phyloP scores from a whole-genome alignment of 2,888 invertebrate genomes.

The Conistra vaccinii region DNA sequence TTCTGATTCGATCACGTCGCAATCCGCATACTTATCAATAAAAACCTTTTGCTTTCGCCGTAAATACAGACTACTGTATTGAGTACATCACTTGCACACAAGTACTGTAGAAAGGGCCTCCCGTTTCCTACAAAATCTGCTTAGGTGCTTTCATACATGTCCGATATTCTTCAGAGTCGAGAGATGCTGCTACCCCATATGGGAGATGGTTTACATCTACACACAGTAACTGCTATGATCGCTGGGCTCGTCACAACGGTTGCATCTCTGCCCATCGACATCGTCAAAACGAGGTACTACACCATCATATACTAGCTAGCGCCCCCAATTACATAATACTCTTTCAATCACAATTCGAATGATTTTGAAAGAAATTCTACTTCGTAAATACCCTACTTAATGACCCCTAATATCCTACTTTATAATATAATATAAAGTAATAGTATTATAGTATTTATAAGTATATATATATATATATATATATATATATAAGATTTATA shows the following conservation, averaged over 20 bases:
- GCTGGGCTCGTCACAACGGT: slow-evolving; percentile 98
- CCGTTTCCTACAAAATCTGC: neutral
- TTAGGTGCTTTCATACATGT: neutral
- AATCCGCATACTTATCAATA: neutral
- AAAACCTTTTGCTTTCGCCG: neutral
- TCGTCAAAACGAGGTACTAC: slow-evolving; percentile 97
- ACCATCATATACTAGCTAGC: neutral
- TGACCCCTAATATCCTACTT: no score
- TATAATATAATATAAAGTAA: no score
- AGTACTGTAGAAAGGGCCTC: neutral
- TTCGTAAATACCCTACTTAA: no score
- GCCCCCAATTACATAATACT: no score
- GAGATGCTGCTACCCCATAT: slow-evolving; percentile 90
- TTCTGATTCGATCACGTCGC: no score
- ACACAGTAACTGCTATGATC: slow-evolving; percentile 98
- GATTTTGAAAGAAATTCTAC: neutral
- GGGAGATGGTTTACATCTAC: slow-evolving; percentile 94
- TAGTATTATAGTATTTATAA: no score
- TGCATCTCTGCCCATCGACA: slow-evolving; percentile 99
- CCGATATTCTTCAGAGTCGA: slow-evolving; percentile 72
- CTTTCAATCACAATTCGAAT: neutral
- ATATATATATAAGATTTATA: no score
- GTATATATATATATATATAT: no score
- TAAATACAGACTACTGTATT: neutral
- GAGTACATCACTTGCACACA: neutral